These are phyloP conservation scores for Andrena flavipes DNA, from an alignment of 2,888 invertebrate species.

Conservation along the genomic window DNA sequence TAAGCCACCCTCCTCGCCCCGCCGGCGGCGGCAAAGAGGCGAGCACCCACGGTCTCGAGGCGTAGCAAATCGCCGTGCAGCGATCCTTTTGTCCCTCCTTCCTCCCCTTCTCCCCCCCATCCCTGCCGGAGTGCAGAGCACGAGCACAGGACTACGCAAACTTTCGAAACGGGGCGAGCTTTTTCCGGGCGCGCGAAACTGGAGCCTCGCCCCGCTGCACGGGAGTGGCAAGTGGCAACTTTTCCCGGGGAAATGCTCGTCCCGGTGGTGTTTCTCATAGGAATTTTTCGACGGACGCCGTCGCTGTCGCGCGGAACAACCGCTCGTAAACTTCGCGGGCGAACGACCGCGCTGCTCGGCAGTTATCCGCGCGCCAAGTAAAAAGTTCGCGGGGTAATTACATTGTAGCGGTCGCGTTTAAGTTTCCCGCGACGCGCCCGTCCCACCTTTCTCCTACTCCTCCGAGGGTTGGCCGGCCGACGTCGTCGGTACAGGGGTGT, in stretches of 20 bases:
- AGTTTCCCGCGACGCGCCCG: constrained; percentile 11
- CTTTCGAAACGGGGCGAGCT: constrained; percentile 48
- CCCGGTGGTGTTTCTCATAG: constrained; percentile 21
- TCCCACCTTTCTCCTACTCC: background rate
- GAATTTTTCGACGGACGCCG: constrained; percentile 49
- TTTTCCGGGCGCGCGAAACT: constrained; percentile 52
- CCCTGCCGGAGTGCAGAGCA: too few species aligned
- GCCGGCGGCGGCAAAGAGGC: background rate
- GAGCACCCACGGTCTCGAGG: constrained; percentile 13
- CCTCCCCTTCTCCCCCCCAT: background rate
- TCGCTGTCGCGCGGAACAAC: constrained; percentile 16
- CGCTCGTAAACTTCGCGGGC: constrained; percentile 46
- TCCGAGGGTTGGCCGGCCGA: background rate
- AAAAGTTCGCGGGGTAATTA: constrained; percentile 61
- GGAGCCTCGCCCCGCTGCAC: constrained; percentile 25
- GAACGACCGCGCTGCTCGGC: constrained; percentile 7
- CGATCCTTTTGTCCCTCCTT: constrained; percentile 28
- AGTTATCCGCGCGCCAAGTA: constrained; percentile 47
- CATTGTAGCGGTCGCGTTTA: constrained; percentile 41
- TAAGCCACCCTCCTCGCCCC: constrained; percentile 35
- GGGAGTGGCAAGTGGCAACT: constrained; percentile 37
- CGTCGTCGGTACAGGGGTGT: background rate
- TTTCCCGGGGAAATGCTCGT: constrained; percentile 34
- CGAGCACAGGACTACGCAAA: constrained; percentile 25
- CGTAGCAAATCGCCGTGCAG: constrained; percentile 37